These are phyloP conservation scores for Callorhinus ursinus DNA, from an alignment of 2,113 vertebrate genomes.

Conservation along the genomic window DNA sequence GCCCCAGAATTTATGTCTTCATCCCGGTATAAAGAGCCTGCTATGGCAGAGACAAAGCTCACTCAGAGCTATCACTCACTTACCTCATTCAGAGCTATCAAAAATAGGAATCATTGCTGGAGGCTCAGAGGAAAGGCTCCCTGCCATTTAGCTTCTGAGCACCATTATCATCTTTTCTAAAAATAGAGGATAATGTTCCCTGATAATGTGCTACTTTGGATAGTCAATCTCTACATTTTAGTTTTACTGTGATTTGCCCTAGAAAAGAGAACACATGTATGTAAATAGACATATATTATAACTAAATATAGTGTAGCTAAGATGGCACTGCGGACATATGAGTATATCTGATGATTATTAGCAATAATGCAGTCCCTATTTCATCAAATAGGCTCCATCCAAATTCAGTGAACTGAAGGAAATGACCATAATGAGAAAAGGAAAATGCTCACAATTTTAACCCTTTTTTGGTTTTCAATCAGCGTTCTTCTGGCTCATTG, in stretches of 20 bases:
- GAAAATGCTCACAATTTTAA: constrained; percentile 18
- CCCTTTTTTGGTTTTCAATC: constrained; percentile 44
- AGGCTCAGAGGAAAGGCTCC: background rate
- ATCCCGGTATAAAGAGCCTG: constrained; percentile 18
- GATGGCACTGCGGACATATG: background rate
- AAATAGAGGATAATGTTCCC: background rate
- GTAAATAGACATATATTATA: background rate
- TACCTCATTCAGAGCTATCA: background rate
- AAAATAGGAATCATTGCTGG: constrained; percentile 19
- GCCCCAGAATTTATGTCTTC: constrained; percentile 36
- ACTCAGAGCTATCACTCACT: background rate
- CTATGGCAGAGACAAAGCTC: constrained; percentile 39
- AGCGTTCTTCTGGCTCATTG: constrained; percentile 68
- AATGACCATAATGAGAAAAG: constrained; percentile 10
- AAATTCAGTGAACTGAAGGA: constrained; percentile 54
- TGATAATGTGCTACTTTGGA: background rate
- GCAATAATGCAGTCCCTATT: background rate
- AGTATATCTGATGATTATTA: background rate
- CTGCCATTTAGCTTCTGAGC: background rate
- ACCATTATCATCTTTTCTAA: background rate
- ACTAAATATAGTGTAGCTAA: background rate
- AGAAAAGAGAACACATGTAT: background rate
- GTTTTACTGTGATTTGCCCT: background rate
- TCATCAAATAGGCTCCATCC: background rate
- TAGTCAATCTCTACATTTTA: background rate